These are phyloP conservation scores for Hemiscyllium ocellatum DNA, from an alignment of 2,113 vertebrate species.

Conservation along the genomic window DNA sequence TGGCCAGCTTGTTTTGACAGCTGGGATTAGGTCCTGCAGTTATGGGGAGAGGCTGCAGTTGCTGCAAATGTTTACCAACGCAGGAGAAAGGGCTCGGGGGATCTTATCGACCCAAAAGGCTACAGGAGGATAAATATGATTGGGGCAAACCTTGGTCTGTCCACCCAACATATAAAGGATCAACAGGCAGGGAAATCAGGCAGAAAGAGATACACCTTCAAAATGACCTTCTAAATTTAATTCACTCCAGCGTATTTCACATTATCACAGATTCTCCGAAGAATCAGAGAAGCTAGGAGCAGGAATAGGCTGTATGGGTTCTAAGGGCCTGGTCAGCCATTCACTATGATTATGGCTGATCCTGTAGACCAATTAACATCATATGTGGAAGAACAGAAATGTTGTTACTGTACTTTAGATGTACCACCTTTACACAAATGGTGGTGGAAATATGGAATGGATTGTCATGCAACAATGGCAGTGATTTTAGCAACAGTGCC, in stretches of 20 bases:
- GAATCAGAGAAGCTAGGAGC: too few relatives aligned
- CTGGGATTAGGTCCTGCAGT: not conserved
- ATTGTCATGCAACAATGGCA: not conserved
- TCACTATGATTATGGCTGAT: too few relatives aligned
- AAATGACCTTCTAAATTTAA: not conserved
- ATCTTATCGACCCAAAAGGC: not conserved
- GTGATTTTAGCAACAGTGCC: not conserved
- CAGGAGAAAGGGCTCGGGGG: not conserved
- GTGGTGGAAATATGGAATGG: not conserved
- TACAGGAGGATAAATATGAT: not conserved
- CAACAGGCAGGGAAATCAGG: not conserved
- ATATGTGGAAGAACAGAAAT: not conserved
- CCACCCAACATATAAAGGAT: not conserved
- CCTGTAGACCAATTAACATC: not conserved
- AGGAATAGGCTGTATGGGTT: too few relatives aligned
- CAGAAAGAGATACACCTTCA: not conserved
- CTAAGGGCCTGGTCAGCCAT: too few relatives aligned
- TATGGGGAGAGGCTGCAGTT: not conserved
- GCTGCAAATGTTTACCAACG: not conserved
- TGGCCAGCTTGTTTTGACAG: slow-evolving; percentile 1
- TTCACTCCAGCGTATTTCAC: not conserved
- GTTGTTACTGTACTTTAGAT: not conserved
- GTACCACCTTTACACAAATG: not conserved
- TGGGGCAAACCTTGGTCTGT: not conserved
- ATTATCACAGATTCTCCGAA: not conserved